phyloP scores from a whole-genome alignment of 2,888 invertebrate genomes.

The Cosmopolites sordidus region DNA sequence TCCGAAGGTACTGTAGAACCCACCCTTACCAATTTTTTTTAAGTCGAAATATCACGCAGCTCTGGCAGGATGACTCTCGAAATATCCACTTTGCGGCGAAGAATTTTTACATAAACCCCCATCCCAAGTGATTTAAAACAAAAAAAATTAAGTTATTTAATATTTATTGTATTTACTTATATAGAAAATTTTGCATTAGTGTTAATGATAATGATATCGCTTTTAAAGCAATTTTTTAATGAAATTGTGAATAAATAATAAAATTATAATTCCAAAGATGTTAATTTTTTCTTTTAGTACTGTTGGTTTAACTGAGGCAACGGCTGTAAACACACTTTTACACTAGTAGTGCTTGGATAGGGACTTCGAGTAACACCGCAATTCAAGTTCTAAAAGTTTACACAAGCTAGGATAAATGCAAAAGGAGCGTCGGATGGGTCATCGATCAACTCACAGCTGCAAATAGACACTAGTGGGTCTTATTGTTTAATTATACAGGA shows the following conservation, averaged over 20 bases:
- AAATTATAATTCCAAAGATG: slow-evolving; percentile 18
- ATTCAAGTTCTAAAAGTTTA: no score
- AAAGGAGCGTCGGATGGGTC: no score
- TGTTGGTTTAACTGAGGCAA: no score
- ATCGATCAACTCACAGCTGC: no score
- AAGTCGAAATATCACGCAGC: background rate
- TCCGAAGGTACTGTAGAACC: no score
- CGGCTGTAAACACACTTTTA: no score
- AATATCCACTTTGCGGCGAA: slow-evolving; percentile 10
- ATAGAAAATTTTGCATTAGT: slow-evolving; percentile 48
- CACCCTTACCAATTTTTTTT: no score
- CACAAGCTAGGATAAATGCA: no score
- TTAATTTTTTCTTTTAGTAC: slow-evolving; percentile 6
- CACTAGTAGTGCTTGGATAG: no score
- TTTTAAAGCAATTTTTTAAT: slow-evolving; percentile 50
- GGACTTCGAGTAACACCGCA: no score
- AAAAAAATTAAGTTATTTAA: slow-evolving; percentile 39
- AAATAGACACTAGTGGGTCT: no score
- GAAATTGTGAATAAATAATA: slow-evolving; percentile 48
- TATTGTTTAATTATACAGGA: no score
- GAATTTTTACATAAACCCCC: slow-evolving; percentile 16
- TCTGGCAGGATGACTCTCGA: background rate
- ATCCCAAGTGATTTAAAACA: slow-evolving; percentile 19
- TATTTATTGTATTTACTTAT: slow-evolving; percentile 46
- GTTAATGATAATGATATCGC: slow-evolving; percentile 49